Base-by-base conservation (phyloP, 2,113 vertebrate species). In the Seriola rivoliana region DNA sequence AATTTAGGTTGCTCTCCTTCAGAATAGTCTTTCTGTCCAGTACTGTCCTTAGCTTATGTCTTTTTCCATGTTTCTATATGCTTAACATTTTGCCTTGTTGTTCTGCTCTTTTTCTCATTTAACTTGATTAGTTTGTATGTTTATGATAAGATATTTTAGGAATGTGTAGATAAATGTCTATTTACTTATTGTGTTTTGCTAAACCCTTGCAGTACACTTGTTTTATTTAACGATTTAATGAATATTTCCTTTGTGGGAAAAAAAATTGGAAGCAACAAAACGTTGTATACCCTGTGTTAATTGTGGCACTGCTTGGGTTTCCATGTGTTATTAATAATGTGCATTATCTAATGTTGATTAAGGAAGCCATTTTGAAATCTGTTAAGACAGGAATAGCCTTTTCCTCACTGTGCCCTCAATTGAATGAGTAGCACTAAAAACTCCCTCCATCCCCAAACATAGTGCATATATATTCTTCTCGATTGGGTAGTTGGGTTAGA, bases 261-360 rank as follows among this genome's bases (percentile, higher is more conserved):
- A 54, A 16, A 40, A 86, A 93, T 95, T 88, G 85, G 93, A 48
- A 8, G 14, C 59, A 42, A 85, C 78, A 75, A 76, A 76, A 80
- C n/a, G 23, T 4, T 81, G 23, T 91, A 82, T 89, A 73, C 4
- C 13, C 4, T 8, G 5, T 38, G 12, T 67, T 44, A 72, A 62
- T 59, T 81, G 94, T 92, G 94, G 94, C 95, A 95, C 95, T 95
- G 95, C 93, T 92, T 91, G 91, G 95, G 95, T 96, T 96, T 95
- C 88, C 77, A 82, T 71, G 64, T 91, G 74, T 92, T 77, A 85
- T 75, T 52, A 59, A 68, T 57, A 50, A 68, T 69, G 57, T 85
- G 79, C 34, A 81, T 54, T 82, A 42, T 63, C 4, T 75, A 60
- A 80, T 87, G 70, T 67, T 84, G 12, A 84, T 75, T 52, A 58